Base-by-base conservation (phyloP, 2,888 invertebrate genomes). In the Dichetophora obliterata region DNA sequence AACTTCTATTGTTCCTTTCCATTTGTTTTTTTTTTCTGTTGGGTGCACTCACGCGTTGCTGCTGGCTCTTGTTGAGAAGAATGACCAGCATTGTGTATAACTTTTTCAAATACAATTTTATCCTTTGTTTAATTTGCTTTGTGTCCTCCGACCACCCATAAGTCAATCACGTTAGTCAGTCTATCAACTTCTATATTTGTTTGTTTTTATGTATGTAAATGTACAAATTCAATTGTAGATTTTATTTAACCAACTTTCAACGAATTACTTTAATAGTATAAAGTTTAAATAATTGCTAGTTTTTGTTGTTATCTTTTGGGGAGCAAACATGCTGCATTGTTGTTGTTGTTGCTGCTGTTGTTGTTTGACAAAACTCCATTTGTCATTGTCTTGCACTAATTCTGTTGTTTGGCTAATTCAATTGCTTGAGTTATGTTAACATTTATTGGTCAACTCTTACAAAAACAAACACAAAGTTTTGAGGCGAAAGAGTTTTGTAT, bases 191-290 rank as follows among this genome's bases (percentile, higher is more conserved):
- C 3, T 54, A 9, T 5, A 19, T 54, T 54, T 22, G 5, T 52
- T 8, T 31, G 31, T 4, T 52, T 52, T 6, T 19, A n/a, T 5
- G 5, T 16, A 52, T 19, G 19, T 19, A 19, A 19, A 19, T 19
- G 9, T 19, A n/a, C n/a, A 54, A 54, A 54, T 9, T 54, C 66
- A 66, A 82, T 84, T 84, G 84, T 84, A 81, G 84, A 84, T 84
- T 85, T 84, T 83, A 85, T 84, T 84, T 84, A 84, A 84, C 84
- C 82, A 84, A 85, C 84, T 84, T 85, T 85, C 54, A 52, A 52
- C 6, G 54, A 19, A 8, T 54, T 54, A 54, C 54, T 54, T 54
- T 19, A 54, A 54, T 54, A 19, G 54, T 54, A 19, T 19, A 22
- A 54, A 19, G 54, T 54, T 54, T n/a, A 54, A 54, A 19, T 54